Base-by-base conservation (phyloP, 1,140 invertebrate genomes). In the Scylla paramamosain region DNA sequence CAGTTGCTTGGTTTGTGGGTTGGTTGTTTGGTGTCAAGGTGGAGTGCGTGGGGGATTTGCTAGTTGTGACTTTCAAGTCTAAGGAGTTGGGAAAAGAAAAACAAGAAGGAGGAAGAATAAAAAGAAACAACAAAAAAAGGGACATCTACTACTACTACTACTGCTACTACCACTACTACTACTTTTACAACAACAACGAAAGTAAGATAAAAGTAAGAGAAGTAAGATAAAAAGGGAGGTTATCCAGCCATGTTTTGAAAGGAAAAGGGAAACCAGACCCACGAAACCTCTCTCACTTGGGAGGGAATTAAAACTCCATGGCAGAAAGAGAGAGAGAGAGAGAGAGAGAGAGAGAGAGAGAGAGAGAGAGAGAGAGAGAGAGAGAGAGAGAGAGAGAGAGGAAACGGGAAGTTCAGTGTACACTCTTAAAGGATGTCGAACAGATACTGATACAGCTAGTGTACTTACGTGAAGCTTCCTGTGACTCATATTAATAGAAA, bases 281-380 rank as follows among this genome's bases (percentile, higher is more conserved):
- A 59, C 16, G 52, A 77, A 77, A 77, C 25, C 52, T 39, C 6
- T 77, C 67, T 77, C n/a, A 77, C n/a, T n/a, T 20, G 6, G 67
- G 67, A n/a, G 16, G 20, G n/a, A 3, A 77, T 77, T 77, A 77
- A 77, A 77, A 77, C 67, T n/a, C 67, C 67, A 20, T 77, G 32
- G 31, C 28, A 88, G 84, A 87, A 25, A 87, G 84, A 87, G 52
- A 59, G 52, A 59, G 52, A 59, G 52, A 59, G 52, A 59, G 52
- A 59, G 52, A 59, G 52, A 59, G 52, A 59, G 84, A 86, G 52
- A 59, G 12, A 20, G 20, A 59, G 52, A 59, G 20, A 59, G 20
- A 59, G 28, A 87, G 84, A 87, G 28, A 87, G 29, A 39, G 25
- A 16, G 67, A 77, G 67, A 77, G 67, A 77, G 25, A 77, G 67